These are phyloP conservation scores for Paralinhomoeus sp. DNA, from an alignment of 2,888 invertebrate genomes.

Conservation along the genomic window DNA sequence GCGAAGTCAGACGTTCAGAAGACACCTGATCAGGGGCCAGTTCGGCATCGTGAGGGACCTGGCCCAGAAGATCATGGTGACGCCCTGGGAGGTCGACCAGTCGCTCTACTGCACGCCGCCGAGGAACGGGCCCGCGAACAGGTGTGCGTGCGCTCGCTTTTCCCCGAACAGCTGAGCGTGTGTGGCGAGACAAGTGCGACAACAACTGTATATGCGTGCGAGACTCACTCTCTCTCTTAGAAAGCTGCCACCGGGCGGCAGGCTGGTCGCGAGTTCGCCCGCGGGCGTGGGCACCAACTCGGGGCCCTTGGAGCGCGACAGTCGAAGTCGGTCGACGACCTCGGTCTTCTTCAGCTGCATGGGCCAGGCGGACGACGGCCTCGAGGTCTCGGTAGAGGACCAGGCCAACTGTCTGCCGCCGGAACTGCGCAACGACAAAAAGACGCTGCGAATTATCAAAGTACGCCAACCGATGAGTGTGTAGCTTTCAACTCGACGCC, in stretches of 20 bases:
- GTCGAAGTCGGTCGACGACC: background rate
- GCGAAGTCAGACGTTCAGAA: constrained; percentile 20
- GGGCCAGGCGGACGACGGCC: too few relatives aligned
- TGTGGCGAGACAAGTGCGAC: too few relatives aligned
- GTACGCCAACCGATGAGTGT: constrained; percentile 21
- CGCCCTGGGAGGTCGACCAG: constrained; percentile 23
- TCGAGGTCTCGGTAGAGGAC: constrained; percentile 27
- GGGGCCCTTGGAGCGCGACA: background rate
- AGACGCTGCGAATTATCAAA: constrained; percentile 38
- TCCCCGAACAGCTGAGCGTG: too few relatives aligned
- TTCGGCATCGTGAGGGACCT: constrained; percentile 21
- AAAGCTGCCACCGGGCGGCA: background rate
- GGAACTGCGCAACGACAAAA: constrained; percentile 35
- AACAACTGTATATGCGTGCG: too few relatives aligned
- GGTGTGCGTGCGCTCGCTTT: too few relatives aligned
- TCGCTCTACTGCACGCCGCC: constrained; percentile 19
- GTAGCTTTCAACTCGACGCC: background rate
- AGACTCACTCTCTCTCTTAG: background rate
- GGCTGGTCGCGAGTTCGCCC: background rate
- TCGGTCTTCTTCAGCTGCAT: too few relatives aligned
- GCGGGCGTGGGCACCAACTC: background rate
- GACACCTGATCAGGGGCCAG: constrained; percentile 23
- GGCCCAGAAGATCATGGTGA: constrained; percentile 24
- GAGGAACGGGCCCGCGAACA: too few relatives aligned
- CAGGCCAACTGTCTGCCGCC: constrained; percentile 38